These are phyloP conservation scores for Henicopernis longicauda DNA, from an alignment of 2,113 vertebrate genomes.

Conservation along the genomic window DNA sequence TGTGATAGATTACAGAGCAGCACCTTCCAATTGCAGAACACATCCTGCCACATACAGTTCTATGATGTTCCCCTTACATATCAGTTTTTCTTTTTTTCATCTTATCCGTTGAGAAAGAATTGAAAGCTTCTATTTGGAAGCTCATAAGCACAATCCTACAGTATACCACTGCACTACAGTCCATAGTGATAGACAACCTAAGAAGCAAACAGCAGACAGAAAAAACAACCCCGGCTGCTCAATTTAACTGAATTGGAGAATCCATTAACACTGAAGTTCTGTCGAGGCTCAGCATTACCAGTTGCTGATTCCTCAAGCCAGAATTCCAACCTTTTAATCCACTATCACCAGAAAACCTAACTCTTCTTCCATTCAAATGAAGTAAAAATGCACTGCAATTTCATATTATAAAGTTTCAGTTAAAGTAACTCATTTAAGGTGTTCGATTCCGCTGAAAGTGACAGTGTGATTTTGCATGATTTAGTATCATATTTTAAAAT, in stretches of 20 bases:
- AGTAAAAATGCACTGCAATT: neutral
- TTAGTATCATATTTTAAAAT: neutral
- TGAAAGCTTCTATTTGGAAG: neutral
- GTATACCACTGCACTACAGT: too few species aligned
- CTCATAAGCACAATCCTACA: neutral
- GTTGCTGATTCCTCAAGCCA: neutral
- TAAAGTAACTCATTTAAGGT: neutral
- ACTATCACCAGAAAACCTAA: neutral
- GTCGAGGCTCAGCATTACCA: neutral
- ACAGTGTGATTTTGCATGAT: neutral
- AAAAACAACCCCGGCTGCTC: neutral
- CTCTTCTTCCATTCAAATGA: neutral
- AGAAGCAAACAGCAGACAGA: neutral
- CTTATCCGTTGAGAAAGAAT: neutral
- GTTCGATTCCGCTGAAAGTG: neutral
- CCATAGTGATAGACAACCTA: neutral
- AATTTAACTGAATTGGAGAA: neutral
- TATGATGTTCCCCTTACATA: neutral
- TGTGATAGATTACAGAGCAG: neutral
- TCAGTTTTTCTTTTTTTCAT: neutral
- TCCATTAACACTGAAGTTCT: neutral
- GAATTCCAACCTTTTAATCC: neutral
- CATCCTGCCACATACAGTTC: neutral
- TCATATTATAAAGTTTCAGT: neutral
- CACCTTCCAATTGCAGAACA: neutral